Conservation (phyloP, 2,113 vertebrate species). For the Xiphophorus couchianus region DNA sequence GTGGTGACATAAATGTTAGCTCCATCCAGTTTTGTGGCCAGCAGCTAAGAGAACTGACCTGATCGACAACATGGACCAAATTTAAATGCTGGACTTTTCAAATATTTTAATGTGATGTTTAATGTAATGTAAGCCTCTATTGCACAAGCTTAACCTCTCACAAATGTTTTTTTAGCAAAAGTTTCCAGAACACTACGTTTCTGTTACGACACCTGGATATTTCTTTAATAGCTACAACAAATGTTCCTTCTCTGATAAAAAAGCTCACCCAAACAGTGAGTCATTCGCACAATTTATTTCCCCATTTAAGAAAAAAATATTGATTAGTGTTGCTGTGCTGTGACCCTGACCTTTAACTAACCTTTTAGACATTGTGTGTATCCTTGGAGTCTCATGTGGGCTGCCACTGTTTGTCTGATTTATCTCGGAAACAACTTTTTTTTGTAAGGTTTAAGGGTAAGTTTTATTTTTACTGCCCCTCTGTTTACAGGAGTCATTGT, state of each 20-base stretch:
- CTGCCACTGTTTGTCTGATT: neutral
- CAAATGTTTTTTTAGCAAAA: no score
- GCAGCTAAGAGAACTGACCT: no score
- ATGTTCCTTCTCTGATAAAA: neutral
- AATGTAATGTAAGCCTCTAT: no score
- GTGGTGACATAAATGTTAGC: no score
- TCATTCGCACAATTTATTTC: constrained; percentile 2
- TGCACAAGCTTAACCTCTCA: no score
- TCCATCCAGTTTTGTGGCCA: no score
- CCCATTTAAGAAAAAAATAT: constrained; percentile 35
- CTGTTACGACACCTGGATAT: neutral
- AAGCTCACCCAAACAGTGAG: neutral
- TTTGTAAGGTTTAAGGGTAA: constrained; percentile 13
- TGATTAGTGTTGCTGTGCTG: constrained; percentile 28
- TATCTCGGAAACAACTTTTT: neutral
- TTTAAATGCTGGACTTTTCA: no score
- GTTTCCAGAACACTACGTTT: neutral
- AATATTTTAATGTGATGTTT: no score
- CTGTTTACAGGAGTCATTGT: constrained; percentile 8
- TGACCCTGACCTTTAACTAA: constrained; percentile 22
- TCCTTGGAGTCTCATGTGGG: neutral
- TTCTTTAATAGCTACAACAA: neutral
- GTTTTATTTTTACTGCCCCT: neutral
- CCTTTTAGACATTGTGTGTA: constrained; percentile 2
- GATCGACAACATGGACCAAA: no score